phyloP scores from a whole-genome alignment of 2,797 vertebrate species.

The Pogonophryne albipinna region DNA sequence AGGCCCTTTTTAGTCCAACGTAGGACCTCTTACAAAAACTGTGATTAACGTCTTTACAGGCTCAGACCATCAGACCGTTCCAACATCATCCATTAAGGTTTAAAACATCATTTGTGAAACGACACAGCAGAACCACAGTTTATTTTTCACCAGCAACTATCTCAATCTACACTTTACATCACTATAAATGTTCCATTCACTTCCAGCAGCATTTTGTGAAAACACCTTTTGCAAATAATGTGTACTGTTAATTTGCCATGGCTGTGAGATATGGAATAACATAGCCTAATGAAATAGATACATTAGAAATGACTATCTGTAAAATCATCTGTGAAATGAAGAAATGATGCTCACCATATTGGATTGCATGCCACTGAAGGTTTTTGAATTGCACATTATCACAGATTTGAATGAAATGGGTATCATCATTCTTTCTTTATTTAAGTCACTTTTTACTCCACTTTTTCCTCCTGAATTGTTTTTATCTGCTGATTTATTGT shows the following conservation, averaged over 20 bases:
- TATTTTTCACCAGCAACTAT: not conserved
- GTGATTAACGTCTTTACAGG: not conserved
- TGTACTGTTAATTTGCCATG: not conserved
- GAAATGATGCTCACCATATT: too few species aligned
- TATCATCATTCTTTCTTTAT: not conserved
- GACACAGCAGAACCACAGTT: too few species aligned
- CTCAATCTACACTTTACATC: not conserved
- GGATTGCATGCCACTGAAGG: too few species aligned
- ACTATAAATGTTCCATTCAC: not conserved
- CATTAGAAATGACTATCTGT: too few species aligned
- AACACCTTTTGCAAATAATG: not conserved
- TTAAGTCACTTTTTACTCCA: not conserved
- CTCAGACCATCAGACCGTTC: not conserved
- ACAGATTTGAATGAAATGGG: not conserved
- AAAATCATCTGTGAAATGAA: too few species aligned
- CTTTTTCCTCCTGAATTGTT: not conserved
- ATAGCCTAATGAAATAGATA: too few species aligned
- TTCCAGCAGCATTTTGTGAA: not conserved
- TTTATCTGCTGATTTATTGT: not conserved
- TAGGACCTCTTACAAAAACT: not conserved
- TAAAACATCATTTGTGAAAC: not conserved
- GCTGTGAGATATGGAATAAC: too few species aligned
- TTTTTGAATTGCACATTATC: too few species aligned
- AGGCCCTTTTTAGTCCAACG: not conserved
- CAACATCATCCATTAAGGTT: not conserved